Base-by-base conservation (phyloP, 2,888 invertebrate genomes). In the Plebejus anna region DNA sequence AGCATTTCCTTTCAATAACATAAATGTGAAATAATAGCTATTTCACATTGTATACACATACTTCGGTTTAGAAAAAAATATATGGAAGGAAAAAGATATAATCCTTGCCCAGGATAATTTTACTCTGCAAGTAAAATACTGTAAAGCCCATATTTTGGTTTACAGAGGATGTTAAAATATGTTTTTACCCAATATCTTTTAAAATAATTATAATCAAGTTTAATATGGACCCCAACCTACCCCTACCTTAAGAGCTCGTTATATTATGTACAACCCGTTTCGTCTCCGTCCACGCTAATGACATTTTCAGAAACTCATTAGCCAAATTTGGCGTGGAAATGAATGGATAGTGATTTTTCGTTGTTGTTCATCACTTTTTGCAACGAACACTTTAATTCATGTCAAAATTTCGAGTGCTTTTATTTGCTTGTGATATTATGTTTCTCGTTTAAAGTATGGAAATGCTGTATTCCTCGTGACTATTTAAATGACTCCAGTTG, bases 241-340 rank as follows among this genome's bases (percentile, higher is more conserved):
- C 28, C 32, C 32, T 66, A 66, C 66, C 66, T 66, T 66, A 36
- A 66, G 66, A 66, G 32, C 66, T 66, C 66, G 66, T 66, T 66
- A 66, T 13, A 66, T n/a, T 32, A 32, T 1, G 28, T 28, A 66
- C 66, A 66, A 66, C 66, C 32, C 66, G 66, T 36, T 66, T 66
- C 32, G 66, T 66, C 66, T 66, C 66, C 32, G 66, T 66, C 32
- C 66, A 36, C 66, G 66, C 66, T 66, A 66, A 66, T 66, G 66
- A 66, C 13, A 66, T 66, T 66, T 66, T 66, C 66, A 66, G 66
- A 66, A 66, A 66, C 66, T 66, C 66, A 66, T 66, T 66, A 66
- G 66, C 66, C 0, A 36, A 66, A 66, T 66, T 66, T 66, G 66
- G 32, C 66, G 66, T 36, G 32, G 13, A 66, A 66, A 66, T 36